These are phyloP conservation scores for Scolopax rusticola DNA, from an alignment of 2,797 vertebrate genomes.

Conservation along the genomic window DNA sequence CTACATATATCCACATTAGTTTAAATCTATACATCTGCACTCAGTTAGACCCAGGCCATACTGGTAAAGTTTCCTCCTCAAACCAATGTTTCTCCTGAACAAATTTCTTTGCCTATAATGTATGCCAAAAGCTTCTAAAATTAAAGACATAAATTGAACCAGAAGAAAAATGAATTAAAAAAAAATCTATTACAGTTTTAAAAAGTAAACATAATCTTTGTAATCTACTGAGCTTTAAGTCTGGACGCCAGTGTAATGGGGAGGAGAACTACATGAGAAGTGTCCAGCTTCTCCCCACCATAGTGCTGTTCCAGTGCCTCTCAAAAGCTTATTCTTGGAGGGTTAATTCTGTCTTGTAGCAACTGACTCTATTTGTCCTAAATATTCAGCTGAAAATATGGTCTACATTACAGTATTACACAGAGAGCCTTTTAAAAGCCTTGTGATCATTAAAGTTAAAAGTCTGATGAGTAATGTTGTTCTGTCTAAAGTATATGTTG, in stretches of 20 bases:
- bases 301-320: conserved; percentile 17
- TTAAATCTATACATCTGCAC: conserved; percentile 3
- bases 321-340: conserved; percentile 41
- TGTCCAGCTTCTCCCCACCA: neutral
- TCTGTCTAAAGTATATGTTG: conserved; percentile 72
- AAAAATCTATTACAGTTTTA: neutral
- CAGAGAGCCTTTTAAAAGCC: conserved; percentile 65
- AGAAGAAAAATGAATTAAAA: neutral
- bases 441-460: conserved; percentile 73
- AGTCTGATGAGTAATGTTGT: conserved; percentile 77
- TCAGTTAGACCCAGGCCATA: neutral
- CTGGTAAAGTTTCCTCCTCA: neutral
- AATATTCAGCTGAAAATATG: conserved; percentile 73
- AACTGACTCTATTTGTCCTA: conserved; percentile 65
- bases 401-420: conserved; percentile 76
- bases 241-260: neutral
- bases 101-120: neutral
- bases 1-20: neutral
- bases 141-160: neutral
- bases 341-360: conserved; percentile 68
- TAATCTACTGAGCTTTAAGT: neutral
- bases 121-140: neutral
- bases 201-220: neutral
- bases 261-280: neutral
- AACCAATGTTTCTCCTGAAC: neutral